Evolutionary conservation across 2,888 invertebrate genomes (phyloP).

Genomic region (Mayetiola destructor): DNA sequence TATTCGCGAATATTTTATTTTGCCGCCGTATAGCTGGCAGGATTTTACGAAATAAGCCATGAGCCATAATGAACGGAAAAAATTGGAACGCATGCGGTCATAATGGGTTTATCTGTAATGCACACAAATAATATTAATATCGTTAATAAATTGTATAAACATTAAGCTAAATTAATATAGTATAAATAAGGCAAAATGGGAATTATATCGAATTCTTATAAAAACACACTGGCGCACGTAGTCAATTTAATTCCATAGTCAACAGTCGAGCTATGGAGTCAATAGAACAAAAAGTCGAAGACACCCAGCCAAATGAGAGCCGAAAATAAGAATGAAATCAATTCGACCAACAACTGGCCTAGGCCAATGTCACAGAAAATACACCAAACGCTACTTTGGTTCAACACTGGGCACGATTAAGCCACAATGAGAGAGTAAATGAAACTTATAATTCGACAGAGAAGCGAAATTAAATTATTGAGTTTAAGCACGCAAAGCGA

Average conservation of each 20-base stretch:
- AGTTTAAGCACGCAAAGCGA: constrained; percentile 11
- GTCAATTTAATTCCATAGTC: background rate
- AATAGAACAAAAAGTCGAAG: background rate
- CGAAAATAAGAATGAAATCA: background rate
- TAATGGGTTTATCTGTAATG: no score
- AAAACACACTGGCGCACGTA: background rate
- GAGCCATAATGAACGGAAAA: no score
- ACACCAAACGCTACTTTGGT: background rate
- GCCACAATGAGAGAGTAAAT: background rate
- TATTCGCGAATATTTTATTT: no score
- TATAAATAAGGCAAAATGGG: no score
- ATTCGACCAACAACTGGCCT: background rate
- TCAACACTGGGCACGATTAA: background rate
- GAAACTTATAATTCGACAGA: constrained; percentile 9
- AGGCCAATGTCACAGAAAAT: constrained; percentile 12
- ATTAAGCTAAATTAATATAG: constrained; percentile 10
- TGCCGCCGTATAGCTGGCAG: no score
- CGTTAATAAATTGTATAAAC: constrained; percentile 12
- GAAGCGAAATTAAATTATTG: constrained; percentile 10
- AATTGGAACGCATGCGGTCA: constrained; percentile 3
- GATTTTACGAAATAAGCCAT: no score
- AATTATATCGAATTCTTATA: constrained; percentile 1
- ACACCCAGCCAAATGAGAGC: background rate
- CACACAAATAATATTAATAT: constrained; percentile 13
- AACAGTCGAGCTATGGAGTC: background rate